Evolutionary conservation across 2,113 vertebrate genomes (phyloP), one percentile per base, ranked within the genome.

Genomic region (Varanus salvator): DNA sequence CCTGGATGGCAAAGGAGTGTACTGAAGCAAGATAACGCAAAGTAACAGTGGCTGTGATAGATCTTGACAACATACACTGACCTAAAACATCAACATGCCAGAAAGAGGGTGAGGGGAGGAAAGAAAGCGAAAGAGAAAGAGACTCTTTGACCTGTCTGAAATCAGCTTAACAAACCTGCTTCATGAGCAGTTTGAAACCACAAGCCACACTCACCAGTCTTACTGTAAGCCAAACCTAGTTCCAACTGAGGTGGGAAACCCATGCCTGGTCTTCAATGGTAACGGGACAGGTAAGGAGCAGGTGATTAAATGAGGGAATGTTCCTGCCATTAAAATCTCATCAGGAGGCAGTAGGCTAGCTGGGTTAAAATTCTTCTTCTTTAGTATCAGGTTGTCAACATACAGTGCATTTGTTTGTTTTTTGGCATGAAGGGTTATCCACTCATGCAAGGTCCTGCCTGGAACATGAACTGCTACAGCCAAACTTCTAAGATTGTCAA

Each of bases 21-120:
- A 91, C 4, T 93, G 81, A 93, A 84, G n/a, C 80, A 93, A 77
- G 76, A 78, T 14, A 90, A 80, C 88, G 89, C 86, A 88, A 94
- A 90, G 75, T 87, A 71, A 84, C 84, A 89, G 4, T 76, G 81
- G 81, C 80, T 93, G 72, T 92, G 80, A 94, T 93, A 93, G 78
- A 92, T 88, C 71, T 89, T 91, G 91, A 94, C 82, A 88, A 84
- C 52, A 87, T 92, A 54, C n/a, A 64, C 38, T 89, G 86, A 75
- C 86, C 75, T 91, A 74, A 1, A 89, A 38, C 64, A 93, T 92
- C 93, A 88, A 90, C n/a, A 87, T 85, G 93, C 14, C 60, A 90
- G 82, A 57, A 85, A 64, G 19, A 69, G 84, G 84, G 48, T 23
- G 15, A 3, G 64, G 4, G 19, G 29, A 50, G 29, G 29, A 23